Evolutionary conservation across 2,797 vertebrate genomes (phyloP).

Genomic region (Tolypeutes matacus): DNA sequence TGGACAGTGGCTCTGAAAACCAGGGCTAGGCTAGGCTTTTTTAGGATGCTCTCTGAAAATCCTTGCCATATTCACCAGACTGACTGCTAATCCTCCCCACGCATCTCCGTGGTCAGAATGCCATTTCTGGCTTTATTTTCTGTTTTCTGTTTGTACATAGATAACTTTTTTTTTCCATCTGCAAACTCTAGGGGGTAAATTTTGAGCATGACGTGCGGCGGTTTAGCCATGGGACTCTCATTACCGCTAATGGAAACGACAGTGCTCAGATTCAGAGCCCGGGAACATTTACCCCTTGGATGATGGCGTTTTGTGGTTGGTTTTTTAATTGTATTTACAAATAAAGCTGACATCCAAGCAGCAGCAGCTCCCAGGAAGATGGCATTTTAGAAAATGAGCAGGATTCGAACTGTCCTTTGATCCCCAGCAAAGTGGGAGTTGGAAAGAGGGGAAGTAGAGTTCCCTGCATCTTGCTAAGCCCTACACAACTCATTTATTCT

Average conservation of each 20-base stretch:
- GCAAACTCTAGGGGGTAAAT: constrained; percentile 90
- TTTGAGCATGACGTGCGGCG: constrained; percentile 86
- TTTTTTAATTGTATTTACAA: constrained; percentile 91
- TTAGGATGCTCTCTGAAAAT: constrained; percentile 51
- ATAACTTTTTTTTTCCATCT: constrained; percentile 90
- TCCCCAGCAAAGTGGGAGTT: no score
- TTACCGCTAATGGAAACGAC: constrained; percentile 89
- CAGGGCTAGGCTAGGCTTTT: constrained; percentile 47
- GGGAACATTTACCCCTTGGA: constrained; percentile 88
- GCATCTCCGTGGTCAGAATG: constrained; percentile 86
- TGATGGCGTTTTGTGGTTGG: constrained; percentile 86
- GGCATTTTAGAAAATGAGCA: constrained; percentile 81
- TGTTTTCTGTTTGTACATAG: constrained; percentile 86
- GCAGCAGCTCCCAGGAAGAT: constrained; percentile 82
- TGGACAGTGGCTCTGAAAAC: background rate
- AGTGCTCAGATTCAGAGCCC: constrained; percentile 85
- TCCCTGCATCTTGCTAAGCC: background rate
- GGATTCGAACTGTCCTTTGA: background rate
- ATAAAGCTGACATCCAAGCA: constrained; percentile 88
- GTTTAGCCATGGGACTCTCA: constrained; percentile 89
- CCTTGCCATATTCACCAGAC: constrained; percentile 29
- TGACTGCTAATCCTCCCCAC: constrained; percentile 76
- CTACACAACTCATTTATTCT: background rate
- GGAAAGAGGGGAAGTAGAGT: background rate
- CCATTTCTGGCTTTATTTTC: constrained; percentile 86